Percentiles rank a stretch among this genome's conserved stretches.
phyloP scores from a whole-genome alignment of 2,797 vertebrate species.

The Channa striata region DNA sequence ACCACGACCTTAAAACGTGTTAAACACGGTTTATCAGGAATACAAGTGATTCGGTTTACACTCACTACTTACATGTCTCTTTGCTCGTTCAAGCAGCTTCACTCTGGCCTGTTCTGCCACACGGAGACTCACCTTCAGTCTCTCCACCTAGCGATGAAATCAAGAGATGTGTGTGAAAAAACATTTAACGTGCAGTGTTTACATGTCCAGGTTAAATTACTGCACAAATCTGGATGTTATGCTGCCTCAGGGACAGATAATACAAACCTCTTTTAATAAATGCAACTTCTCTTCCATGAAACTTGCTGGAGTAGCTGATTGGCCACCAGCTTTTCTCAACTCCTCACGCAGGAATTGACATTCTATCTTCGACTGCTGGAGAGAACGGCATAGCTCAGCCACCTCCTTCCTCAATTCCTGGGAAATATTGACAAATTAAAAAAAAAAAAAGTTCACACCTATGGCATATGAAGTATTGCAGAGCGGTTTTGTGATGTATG shows the following conservation, averaged over 20 bases:
- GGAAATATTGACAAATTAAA: not conserved
- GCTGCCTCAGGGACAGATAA: no score
- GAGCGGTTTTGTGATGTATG: not conserved
- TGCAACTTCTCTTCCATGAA: conserved; percentile 81
- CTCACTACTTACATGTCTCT: conserved; percentile 80
- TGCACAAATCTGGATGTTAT: no score
- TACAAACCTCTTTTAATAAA: conserved; percentile 78
- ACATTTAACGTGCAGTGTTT: not conserved
- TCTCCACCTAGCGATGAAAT: conserved; percentile 72
- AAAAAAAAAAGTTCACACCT: not conserved
- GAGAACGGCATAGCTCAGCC: conserved; percentile 66
- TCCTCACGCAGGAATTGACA: conserved; percentile 74
- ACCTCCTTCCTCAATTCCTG: conserved; percentile 80
- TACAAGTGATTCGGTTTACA: not conserved
- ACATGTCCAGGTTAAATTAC: not conserved
- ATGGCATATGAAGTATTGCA: not conserved
- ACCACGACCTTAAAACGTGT: not conserved
- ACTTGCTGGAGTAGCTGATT: conserved; percentile 45
- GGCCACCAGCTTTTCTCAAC: conserved; percentile 56
- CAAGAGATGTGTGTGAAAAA: not conserved
- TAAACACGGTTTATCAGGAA: not conserved
- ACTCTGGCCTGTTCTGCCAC: conserved; percentile 75
- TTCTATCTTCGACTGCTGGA: conserved; percentile 79
- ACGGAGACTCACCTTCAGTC: conserved; percentile 75
- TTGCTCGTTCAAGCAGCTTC: conserved; percentile 83